These are phyloP conservation scores for Thalassarche chlororhynchos DNA, from an alignment of 2,113 vertebrate genomes.

Conservation along the genomic window DNA sequence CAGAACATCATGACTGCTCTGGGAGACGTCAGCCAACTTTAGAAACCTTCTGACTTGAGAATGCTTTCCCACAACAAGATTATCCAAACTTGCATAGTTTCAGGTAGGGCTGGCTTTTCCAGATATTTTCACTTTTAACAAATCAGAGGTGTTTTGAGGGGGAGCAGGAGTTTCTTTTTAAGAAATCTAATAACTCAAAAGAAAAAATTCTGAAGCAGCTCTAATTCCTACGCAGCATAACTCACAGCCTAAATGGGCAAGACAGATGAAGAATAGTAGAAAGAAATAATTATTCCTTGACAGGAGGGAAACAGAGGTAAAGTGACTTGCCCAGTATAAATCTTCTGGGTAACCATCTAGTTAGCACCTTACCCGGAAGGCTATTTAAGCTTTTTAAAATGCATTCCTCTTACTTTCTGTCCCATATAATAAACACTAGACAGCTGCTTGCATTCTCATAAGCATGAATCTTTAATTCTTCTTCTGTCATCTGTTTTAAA, in stretches of 20 bases:
- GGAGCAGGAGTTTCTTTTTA: neutral
- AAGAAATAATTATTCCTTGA: neutral
- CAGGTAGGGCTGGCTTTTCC: neutral
- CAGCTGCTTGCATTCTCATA: slow-evolving; percentile 4
- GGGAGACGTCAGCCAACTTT: neutral
- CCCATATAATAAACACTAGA: neutral
- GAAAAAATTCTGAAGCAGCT: neutral
- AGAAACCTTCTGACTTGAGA: neutral
- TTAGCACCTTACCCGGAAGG: neutral
- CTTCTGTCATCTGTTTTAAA: slow-evolving; percentile 24
- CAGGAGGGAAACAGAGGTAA: neutral
- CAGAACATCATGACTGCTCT: neutral
- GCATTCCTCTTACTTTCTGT: neutral
- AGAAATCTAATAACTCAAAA: neutral
- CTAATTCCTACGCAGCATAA: neutral
- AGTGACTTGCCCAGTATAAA: neutral
- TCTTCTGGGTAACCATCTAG: neutral
- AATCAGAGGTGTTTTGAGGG: neutral
- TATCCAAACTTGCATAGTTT: neutral
- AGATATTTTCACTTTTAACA: neutral
- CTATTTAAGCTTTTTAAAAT: slow-evolving; percentile 7
- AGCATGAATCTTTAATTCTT: slow-evolving; percentile 4
- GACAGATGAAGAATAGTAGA: neutral
- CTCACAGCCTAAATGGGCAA: neutral
- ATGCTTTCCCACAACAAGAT: neutral